Percentiles rank a stretch among this genome's conserved stretches.
phyloP scores from a whole-genome alignment of 2,113 vertebrate genomes.

The Grammomys surdaster region DNA sequence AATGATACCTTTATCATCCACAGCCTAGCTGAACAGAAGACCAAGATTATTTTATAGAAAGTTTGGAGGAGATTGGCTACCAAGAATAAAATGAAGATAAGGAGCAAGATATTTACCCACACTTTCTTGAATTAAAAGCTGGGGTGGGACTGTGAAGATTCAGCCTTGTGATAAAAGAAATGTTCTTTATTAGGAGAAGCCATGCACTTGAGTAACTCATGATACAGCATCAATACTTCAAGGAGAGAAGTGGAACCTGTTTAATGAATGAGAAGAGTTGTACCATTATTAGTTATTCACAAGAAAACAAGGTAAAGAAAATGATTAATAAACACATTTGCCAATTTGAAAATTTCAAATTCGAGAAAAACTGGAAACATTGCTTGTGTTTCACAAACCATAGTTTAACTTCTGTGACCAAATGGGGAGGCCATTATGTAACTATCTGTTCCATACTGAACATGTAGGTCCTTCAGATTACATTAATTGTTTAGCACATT shows the following conservation, averaged over 20 bases:
- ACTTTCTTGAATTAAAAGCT: background rate
- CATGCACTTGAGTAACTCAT: background rate
- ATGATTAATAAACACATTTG: background rate
- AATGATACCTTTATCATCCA: background rate
- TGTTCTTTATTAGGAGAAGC: background rate
- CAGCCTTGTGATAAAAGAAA: background rate
- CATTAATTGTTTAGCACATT: background rate
- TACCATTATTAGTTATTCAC: background rate
- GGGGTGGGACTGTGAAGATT: rapidly evolving
- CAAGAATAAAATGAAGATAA: background rate
- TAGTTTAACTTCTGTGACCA: background rate
- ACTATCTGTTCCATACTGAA: background rate
- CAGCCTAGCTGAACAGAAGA: background rate
- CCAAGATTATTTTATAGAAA: background rate
- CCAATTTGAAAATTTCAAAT: background rate
- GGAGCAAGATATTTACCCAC: background rate
- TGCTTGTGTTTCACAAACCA: background rate
- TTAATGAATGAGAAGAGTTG: background rate
- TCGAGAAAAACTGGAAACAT: background rate
- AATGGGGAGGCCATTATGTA: background rate
- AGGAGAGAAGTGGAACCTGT: background rate
- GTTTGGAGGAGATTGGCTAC: background rate
- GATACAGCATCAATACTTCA: background rate
- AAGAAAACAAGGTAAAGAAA: background rate
- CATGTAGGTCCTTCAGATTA: background rate